These are phyloP conservation scores for Nymphalis c-album DNA, from an alignment of 2,888 invertebrate genomes.

Conservation along the genomic window DNA sequence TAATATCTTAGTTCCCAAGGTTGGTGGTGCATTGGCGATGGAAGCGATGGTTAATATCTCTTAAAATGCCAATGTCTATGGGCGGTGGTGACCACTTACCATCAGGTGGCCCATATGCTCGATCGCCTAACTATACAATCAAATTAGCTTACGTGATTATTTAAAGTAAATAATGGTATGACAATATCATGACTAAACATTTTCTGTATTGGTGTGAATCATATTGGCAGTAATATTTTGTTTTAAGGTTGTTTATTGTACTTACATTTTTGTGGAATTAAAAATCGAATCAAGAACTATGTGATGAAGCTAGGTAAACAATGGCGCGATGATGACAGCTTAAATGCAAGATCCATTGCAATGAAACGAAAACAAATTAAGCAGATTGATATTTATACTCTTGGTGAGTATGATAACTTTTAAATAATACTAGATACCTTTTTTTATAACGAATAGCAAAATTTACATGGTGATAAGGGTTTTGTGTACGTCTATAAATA, in stretches of 20 bases:
- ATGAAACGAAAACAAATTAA: slow-evolving; percentile 31
- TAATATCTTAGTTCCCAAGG: no score
- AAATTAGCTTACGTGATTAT: no score
- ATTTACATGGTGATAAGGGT: neutral
- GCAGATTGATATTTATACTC: slow-evolving; percentile 28
- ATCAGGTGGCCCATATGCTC: no score
- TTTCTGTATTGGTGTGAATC: no score
- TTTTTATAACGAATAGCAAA: neutral
- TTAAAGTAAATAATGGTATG: no score
- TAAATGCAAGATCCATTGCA: slow-evolving; percentile 22
- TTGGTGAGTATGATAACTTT: slow-evolving; percentile 25
- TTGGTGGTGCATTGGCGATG: no score
- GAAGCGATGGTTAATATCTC: no score
- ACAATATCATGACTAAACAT: no score
- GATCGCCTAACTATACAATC: no score
- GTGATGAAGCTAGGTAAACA: slow-evolving; percentile 32
- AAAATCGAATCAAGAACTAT: slow-evolving; percentile 33
- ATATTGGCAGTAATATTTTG: neutral
- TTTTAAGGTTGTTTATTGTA: slow-evolving; percentile 31
- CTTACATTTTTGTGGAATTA: slow-evolving; percentile 30
- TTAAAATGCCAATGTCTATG: no score
- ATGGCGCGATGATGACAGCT: slow-evolving; percentile 34
- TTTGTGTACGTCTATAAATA: no score
- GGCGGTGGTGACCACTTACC: no score
- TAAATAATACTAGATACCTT: neutral